These are phyloP conservation scores for Eolophus roseicapilla DNA, from an alignment of 2,113 vertebrate genomes.

Conservation along the genomic window DNA sequence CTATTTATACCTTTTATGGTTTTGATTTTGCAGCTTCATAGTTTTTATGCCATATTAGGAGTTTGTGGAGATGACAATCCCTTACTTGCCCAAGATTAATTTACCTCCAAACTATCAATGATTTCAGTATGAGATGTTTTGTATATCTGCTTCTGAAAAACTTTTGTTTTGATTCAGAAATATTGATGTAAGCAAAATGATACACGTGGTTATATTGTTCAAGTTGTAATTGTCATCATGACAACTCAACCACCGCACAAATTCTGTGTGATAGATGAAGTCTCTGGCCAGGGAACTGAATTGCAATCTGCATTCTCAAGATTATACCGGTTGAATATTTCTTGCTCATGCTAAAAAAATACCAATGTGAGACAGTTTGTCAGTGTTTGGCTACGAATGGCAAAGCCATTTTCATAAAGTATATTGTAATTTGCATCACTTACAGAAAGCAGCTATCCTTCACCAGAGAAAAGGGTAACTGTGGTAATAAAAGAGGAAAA, in stretches of 20 bases:
- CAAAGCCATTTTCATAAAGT: neutral
- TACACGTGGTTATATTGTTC: neutral
- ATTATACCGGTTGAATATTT: neutral
- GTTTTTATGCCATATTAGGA: neutral
- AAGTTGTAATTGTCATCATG: neutral
- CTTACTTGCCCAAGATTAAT: neutral
- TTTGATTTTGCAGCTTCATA: neutral
- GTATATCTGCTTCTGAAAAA: neutral
- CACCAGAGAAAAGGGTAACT: neutral
- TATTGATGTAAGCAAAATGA: neutral
- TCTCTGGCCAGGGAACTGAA: neutral
- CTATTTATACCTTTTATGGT: neutral
- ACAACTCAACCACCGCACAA: neutral
- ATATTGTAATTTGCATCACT: neutral
- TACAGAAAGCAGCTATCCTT: neutral
- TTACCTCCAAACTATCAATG: neutral
- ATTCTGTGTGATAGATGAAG: neutral
- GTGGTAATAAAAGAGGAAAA: neutral
- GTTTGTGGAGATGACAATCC: neutral
- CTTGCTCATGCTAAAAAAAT: neutral
- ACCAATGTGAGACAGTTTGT: neutral
- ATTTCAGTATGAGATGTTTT: neutral
- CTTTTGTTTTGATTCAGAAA: neutral
- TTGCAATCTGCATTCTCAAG: neutral
- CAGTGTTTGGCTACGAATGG: neutral